Base-by-base conservation (phyloP, 2,888 invertebrate species). In the Halocaridina rubra region DNA sequence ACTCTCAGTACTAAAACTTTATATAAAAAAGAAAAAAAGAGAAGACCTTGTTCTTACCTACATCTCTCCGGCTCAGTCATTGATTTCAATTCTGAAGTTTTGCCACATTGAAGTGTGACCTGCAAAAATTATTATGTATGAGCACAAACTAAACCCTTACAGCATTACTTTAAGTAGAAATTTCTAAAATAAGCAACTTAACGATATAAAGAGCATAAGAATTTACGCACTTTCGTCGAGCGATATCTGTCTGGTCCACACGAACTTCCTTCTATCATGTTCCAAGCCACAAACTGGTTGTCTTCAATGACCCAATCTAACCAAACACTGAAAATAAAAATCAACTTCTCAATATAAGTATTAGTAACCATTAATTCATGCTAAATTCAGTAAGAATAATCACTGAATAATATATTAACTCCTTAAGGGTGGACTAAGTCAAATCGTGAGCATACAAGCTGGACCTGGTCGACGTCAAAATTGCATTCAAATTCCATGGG, bases 231-330 rank as follows among this genome's bases (percentile, higher is more conserved):
- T 72, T 84, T 84, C 0, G 82, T 84, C 24, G 78, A 72, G 29
- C 82, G 77, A 29, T 78, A 64, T 24, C 16, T 78, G 16, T 32
- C 71, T 27, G 39, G 71, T 16, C 74, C 84, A 75, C 84, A 84
- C 4, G 57, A 27, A 33, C 79, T 80, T 19, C 84, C 84, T 32
- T 84, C 84, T 7, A 84, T 39, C 84, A 84, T 84, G n/a, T 80
- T 84, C 84, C 79, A 79, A 13, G 75, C 75, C n/a, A 39, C 69
- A 75, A 84, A 84, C 13, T 75, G 24, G 39, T 80, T 80, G 39
- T 84, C 33, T 4, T 32, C 64, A 22, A 84, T 84, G 24, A 46
- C 32, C 84, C 84, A 84, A 27, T 84, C 84, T 53, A 57, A 27
- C 84, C 84, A 84, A 2, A 84, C 75, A 22, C 84, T 84, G 80